Percentiles rank a stretch among this genome's conserved stretches.
Evolutionary conservation across 2,888 invertebrate species (phyloP).

Genomic region (Troglohyphantes excavatus): DNA sequence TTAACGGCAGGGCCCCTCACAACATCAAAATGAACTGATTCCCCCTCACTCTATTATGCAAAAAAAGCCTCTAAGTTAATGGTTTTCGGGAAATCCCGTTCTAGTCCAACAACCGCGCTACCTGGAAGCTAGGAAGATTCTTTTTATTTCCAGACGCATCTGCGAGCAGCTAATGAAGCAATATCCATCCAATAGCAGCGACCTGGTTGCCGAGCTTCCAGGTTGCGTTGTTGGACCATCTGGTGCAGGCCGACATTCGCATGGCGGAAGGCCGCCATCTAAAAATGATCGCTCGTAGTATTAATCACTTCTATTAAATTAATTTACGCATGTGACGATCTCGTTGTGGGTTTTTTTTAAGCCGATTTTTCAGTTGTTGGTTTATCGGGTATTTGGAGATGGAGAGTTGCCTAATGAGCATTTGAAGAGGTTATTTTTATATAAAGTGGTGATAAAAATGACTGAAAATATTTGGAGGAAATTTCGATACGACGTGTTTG

Average conservation of each 20-base stretch:
- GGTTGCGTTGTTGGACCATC: conserved; percentile 28
- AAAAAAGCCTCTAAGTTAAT: conserved; percentile 36
- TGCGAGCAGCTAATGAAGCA: conserved; percentile 57
- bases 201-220: conserved; percentile 8
- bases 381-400: conserved; percentile 1
- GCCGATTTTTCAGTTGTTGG: neutral
- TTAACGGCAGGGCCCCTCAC: conserved; percentile 23
- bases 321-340: conserved; percentile 54
- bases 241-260: conserved; percentile 26
- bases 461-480: no score
- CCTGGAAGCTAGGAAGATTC: conserved; percentile 32
- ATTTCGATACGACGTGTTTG: no score
- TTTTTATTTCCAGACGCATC: conserved; percentile 32
- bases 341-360: conserved; percentile 14
- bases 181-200: conserved; percentile 47
- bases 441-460: neutral
- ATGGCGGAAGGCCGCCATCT: conserved; percentile 13
- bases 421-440: conserved; percentile 26
- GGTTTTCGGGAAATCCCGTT: conserved; percentile 36
- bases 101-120: conserved; percentile 1
- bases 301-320: conserved; percentile 65
- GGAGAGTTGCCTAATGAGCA: conserved; percentile 23
- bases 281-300: conserved; percentile 56
- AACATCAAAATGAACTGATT: conserved; percentile 42
- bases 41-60: neutral